Percentiles rank a stretch among this genome's conserved stretches.
These are phyloP conservation scores for Dendrophyllia cribrosa DNA, from an alignment of 64 coral and sea anemone species.

Conservation along the genomic window DNA sequence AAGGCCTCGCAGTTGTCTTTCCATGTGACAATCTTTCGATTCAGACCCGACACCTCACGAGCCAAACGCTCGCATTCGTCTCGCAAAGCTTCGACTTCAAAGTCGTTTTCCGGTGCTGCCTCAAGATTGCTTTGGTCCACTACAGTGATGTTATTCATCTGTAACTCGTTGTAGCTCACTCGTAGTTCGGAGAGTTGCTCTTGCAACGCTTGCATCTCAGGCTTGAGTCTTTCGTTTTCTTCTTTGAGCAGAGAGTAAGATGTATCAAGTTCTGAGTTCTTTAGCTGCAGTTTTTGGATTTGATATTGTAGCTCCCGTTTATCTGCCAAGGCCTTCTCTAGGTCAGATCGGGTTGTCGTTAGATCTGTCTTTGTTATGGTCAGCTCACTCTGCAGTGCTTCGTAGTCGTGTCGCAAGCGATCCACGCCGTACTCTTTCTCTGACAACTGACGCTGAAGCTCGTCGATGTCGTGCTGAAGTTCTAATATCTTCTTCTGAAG, in stretches of 20 bases:
- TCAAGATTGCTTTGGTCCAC: slow-evolving; percentile 55
- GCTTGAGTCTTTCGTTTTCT: slow-evolving; percentile 84
- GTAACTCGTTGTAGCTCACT: slow-evolving; percentile 38
- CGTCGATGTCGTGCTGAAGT: slow-evolving; percentile 74
- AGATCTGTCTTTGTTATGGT: slow-evolving; percentile 71
- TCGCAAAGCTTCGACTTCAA: slow-evolving; percentile 84
- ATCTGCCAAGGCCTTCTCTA: slow-evolving; percentile 66
- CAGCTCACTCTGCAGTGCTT: slow-evolving; percentile 59
- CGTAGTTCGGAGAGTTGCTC: slow-evolving; percentile 80
- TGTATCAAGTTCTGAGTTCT: slow-evolving; percentile 79
- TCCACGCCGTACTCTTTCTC: slow-evolving; percentile 74
- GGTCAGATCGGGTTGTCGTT: slow-evolving; percentile 17
- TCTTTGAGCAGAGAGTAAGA: slow-evolving; percentile 73
- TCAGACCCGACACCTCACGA: slow-evolving; percentile 77
- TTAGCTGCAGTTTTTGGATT: slow-evolving; percentile 71
- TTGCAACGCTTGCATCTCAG: slow-evolving; percentile 63
- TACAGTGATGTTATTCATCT: slow-evolving; percentile 53
- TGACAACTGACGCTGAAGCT: slow-evolving; percentile 55
- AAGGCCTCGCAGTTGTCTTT: slow-evolving; percentile 79
- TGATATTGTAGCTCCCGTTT: slow-evolving; percentile 73
- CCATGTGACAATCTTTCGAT: slow-evolving; percentile 67
- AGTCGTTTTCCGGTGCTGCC: slow-evolving; percentile 39
- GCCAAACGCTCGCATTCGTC: slow-evolving; percentile 84
- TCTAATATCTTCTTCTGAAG: slow-evolving; percentile 83
- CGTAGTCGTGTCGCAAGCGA: slow-evolving; percentile 74